Conservation (phyloP, 2,888 invertebrate species). For the Cryptus armator region DNA sequence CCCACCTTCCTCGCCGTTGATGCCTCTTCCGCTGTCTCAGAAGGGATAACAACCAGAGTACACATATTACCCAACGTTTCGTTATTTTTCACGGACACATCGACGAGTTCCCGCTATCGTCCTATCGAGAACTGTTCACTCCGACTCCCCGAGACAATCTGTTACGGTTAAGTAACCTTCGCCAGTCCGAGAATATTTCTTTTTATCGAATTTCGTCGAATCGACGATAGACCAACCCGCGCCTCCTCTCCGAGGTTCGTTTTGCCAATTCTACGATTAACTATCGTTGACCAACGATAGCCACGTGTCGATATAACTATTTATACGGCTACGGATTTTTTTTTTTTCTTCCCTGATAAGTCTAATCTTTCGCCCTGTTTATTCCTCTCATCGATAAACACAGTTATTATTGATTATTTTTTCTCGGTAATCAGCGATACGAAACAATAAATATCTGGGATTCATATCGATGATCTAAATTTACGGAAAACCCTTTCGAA, state of each 20-base stretch:
- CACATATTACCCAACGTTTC: slow-evolving; percentile 7
- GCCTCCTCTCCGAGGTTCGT: neutral
- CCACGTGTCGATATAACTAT: neutral
- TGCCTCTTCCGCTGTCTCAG: slow-evolving; percentile 19
- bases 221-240: neutral
- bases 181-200: neutral
- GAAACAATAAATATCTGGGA: neutral
- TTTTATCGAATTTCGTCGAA: neutral
- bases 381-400: neutral
- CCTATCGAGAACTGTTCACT: slow-evolving; percentile 1
- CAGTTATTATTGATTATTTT: neutral
- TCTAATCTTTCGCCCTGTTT: neutral
- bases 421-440: neutral
- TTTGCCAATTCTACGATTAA: neutral
- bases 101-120: neutral
- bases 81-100: slow-evolving; percentile 2
- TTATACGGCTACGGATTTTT: neutral
- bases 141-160: neutral
- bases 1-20: slow-evolving; percentile 75
- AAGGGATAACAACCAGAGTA: slow-evolving; percentile 24
- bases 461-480: neutral
- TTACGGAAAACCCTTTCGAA: neutral
- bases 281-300: neutral
- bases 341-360: neutral
- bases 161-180: neutral